phyloP scores from a whole-genome alignment of 1,140 invertebrate genomes.

The Sycophaga agraensis region DNA sequence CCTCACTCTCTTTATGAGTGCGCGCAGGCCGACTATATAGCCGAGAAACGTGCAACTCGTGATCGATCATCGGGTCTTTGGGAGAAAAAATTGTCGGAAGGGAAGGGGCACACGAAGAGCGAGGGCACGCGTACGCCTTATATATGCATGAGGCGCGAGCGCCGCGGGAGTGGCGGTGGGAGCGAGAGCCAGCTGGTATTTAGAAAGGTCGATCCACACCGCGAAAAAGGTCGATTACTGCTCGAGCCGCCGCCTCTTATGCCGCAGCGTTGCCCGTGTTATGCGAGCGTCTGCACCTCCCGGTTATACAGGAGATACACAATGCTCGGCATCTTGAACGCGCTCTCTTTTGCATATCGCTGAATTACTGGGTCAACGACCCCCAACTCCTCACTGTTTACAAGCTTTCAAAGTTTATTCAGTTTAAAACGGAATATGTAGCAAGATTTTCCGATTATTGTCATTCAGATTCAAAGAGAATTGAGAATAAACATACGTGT shows the following conservation, averaged over 20 bases:
- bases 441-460: no score
- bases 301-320: no score
- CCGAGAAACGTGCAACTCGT: slow-evolving; percentile 22
- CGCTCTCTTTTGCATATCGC: no score
- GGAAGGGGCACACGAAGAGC: not conserved
- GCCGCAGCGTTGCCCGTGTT: no score
- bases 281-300: no score
- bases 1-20: not conserved
- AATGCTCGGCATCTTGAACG: no score
- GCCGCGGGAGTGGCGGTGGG: slow-evolving; percentile 19
- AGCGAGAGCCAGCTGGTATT: slow-evolving; percentile 33
- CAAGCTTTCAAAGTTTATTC: no score
- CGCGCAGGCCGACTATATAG: not conserved
- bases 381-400: no score
- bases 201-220: slow-evolving; percentile 37
- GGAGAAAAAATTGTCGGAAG: not conserved
- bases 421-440: no score
- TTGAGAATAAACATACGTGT: no score
- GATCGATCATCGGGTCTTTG: slow-evolving; percentile 15
- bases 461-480: no score
- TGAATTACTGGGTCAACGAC: no score
- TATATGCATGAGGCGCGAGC: not conserved
- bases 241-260: slow-evolving; percentile 11
- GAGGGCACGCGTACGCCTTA: not conserved
- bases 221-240: slow-evolving; percentile 41